A percentile compares a stretch with the other conserved stretches of the same genome.
Evolutionary conservation across 2,113 vertebrate genomes (phyloP).

Genomic region (Phycodurus eques): DNA sequence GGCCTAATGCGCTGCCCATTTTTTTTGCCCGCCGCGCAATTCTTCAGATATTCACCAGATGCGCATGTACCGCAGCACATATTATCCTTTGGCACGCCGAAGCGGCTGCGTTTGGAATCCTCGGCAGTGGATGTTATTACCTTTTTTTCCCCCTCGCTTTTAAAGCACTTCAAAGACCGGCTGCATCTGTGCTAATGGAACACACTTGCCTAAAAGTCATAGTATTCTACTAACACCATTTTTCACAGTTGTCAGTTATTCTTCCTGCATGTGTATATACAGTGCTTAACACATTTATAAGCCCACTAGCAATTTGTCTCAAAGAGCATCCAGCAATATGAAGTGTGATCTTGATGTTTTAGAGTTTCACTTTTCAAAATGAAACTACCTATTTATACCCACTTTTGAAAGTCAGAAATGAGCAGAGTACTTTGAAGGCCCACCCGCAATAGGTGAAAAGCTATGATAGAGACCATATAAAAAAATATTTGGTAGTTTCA

Average conservation of each 20-base stretch:
- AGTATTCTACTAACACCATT: background rate
- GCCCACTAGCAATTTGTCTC: background rate
- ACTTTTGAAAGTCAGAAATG: no score
- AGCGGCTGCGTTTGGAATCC: slow-evolving; percentile 30
- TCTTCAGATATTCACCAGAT: slow-evolving; percentile 49
- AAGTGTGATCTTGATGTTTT: no score
- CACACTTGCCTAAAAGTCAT: background rate
- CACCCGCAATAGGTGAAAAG: no score
- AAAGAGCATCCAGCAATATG: background rate
- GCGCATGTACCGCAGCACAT: slow-evolving; percentile 35
- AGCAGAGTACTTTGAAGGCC: no score
- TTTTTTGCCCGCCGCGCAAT: slow-evolving; percentile 26
- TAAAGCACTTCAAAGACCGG: slow-evolving; percentile 21
- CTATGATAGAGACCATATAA: no score
- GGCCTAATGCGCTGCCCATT: slow-evolving; percentile 50
- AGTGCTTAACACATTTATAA: background rate
- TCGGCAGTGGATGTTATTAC: slow-evolving; percentile 11
- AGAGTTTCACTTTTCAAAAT: background rate
- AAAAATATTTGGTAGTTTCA: no score
- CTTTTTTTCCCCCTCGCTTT: slow-evolving; percentile 10
- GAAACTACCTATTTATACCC: background rate
- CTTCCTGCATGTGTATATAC: background rate
- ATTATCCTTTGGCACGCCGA: slow-evolving; percentile 39
- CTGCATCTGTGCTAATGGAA: slow-evolving; percentile 1
- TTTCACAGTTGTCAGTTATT: background rate